Percentiles rank a stretch among this genome's conserved stretches.
These are phyloP conservation scores for Anthopleura xanthogrammica DNA, from an alignment of 92 coral and sea anemone genomes.

Conservation along the genomic window DNA sequence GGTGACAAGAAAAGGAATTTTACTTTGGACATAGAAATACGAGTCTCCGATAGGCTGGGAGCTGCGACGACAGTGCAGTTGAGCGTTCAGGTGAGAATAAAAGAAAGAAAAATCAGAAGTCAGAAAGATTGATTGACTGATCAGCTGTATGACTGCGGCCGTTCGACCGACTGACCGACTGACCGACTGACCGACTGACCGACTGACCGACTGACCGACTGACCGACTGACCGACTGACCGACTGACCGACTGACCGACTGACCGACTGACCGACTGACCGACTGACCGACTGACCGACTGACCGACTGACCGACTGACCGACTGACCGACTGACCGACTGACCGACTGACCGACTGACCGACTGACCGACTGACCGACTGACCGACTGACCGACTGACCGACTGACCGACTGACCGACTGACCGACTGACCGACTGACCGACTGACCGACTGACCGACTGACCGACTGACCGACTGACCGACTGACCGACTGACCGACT, in stretches of 20 bases:
- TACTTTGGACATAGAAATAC: slow-evolving; percentile 50
- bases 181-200: background rate
- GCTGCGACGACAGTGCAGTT: slow-evolving; percentile 36
- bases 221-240: background rate
- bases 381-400: background rate
- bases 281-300: no score
- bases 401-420: background rate
- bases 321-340: no score
- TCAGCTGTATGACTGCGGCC: background rate
- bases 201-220: background rate
- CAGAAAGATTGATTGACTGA: background rate
- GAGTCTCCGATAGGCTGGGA: slow-evolving; percentile 55
- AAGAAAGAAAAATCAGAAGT: no score
- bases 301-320: no score
- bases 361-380: background rate
- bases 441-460: no score
- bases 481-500: no score
- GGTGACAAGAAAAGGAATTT: slow-evolving; percentile 37
- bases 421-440: background rate
- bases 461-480: no score
- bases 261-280: no score
- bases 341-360: background rate
- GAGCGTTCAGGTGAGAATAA: slow-evolving; percentile 47
- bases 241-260: background rate
- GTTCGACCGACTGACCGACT: background rate